Base-by-base conservation (phyloP, 2,797 vertebrate genomes). In the Propithecus deckenii region DNA sequence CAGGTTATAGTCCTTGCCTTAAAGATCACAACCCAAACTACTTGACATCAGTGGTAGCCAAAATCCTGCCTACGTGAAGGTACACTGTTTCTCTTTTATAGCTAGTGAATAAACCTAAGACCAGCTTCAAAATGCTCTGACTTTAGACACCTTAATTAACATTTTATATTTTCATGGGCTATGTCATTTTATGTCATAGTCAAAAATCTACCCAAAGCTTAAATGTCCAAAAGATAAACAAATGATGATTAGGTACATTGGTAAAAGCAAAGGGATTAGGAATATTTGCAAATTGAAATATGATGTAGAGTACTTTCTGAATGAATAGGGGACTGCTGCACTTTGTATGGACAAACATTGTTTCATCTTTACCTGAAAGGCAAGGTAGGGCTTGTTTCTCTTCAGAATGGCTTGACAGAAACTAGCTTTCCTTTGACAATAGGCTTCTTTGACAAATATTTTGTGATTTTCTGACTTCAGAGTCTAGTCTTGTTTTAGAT, bases 91-190 rank as follows among this genome's bases (percentile, higher is more conserved):
- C 32, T 74, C 10, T 7, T n/a, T 32, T 35, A 0, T 38, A 4
- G 17, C 67, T 85, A 69, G n/a, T 52, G 4, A 75, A n/a, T 84
- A 65, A 91, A 20, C 23, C 13, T 38, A 65, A 95, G 59, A 71
- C 69, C 52, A 57, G 30, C 52, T 76, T 94, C 41, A 28, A 43
- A 69, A 61, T 78, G 30, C 4, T 76, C 17, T 92, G 92, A 43
- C 30, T 88, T 90, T 18, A 69, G 86, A 87, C 6, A 63, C 18
- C 50, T n/a, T 30, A 67, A 67, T 65, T 92, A 52, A 14, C 13
- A 57, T 69, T 79, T 95, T n/a, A 43, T 61, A 52, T 86, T 94
- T 94, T 93, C 46, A 69, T 72, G 22, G 32, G 28, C 59, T 87
- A 8, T 83, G 20, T 25, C 63, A 69, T 85, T 89, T 30, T 38